Percentiles rank a stretch among this genome's conserved stretches.
phyloP scores from a whole-genome alignment of 2,113 vertebrate genomes.

The Pyrgilauda ruficollis region DNA sequence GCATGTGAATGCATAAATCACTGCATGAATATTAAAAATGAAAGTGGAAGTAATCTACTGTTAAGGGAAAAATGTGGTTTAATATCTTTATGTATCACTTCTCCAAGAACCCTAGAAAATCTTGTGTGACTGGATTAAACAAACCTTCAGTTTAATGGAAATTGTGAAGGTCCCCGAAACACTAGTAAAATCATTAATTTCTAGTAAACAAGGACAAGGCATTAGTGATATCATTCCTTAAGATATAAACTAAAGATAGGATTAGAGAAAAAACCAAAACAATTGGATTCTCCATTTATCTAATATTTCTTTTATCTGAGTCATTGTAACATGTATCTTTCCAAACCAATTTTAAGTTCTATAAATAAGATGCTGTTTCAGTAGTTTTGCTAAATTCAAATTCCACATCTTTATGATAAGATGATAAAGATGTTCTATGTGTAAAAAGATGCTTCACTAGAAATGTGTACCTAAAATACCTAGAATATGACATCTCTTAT shows the following conservation, averaged over 20 bases:
- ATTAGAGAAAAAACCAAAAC: background rate
- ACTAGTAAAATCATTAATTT: background rate
- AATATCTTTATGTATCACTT: background rate
- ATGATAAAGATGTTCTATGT: background rate
- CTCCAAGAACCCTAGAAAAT: background rate
- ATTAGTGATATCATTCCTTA: background rate
- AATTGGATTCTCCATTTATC: background rate
- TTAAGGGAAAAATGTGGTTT: background rate
- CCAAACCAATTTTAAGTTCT: background rate
- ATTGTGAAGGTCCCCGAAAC: background rate
- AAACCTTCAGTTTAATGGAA: background rate
- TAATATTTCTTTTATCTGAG: background rate
- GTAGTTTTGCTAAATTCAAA: background rate
- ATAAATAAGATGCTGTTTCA: background rate
- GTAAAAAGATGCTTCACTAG: constrained; percentile 5
- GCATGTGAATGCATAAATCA: background rate
- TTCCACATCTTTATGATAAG: background rate
- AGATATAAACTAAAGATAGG: background rate
- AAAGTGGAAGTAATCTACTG: background rate
- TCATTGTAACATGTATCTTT: background rate
- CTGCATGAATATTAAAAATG: background rate
- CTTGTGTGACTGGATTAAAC: background rate
- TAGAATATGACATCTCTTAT: background rate
- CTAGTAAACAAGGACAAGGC: background rate
- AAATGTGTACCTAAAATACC: constrained; percentile 8